Evolutionary conservation across 1,140 invertebrate genomes (phyloP), one percentile per base, ranked within the genome.

Genomic region (Chlorops oryzae): DNA sequence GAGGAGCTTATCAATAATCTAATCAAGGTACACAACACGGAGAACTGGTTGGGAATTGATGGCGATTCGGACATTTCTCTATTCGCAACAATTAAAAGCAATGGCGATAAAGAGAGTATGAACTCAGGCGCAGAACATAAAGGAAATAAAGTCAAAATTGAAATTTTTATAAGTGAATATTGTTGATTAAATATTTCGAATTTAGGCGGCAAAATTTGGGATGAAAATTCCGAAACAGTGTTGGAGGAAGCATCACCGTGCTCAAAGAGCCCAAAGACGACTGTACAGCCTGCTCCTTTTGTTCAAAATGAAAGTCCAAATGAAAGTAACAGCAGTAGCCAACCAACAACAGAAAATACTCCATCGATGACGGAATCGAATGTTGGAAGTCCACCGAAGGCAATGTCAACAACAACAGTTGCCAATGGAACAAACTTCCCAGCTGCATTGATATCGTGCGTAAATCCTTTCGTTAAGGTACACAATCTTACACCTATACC

Each of bases 41-140:
- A 94, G 67, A 93, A 92, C 70, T 94, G 91, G 90, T 75, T 94
- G 3, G 91, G 90, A 3, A 88, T 92, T 75, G 90, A 93, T 63
- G 88, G 85, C 0, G 90, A 92, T 59, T 84, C 85, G n/a, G 87
- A 90, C 58, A 73, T 88, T 65, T 81, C 80, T 22, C 77, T 89
- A 66, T 88, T 89, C 69, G 88, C 88, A 58, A 74, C 78, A 22
- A 67, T 74, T 32, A 82, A 85, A 52, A 72, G 77, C n/a, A 80
- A 84, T 53, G 64, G 83, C 23, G 85, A 86, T 59, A 37, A 34
- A 27, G 81, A 83, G 45, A 52, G 13, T 23, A 12, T 50, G 24
- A 54, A 47, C 39, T 50, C 58, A 2, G 50, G 51, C 44, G 59
- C 50, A 25, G 58, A 56, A 51, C 56, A 52, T 24, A 59, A 54